Evolutionary conservation across 2,888 invertebrate genomes (phyloP).

Genomic region (Drosophila robusta): DNA sequence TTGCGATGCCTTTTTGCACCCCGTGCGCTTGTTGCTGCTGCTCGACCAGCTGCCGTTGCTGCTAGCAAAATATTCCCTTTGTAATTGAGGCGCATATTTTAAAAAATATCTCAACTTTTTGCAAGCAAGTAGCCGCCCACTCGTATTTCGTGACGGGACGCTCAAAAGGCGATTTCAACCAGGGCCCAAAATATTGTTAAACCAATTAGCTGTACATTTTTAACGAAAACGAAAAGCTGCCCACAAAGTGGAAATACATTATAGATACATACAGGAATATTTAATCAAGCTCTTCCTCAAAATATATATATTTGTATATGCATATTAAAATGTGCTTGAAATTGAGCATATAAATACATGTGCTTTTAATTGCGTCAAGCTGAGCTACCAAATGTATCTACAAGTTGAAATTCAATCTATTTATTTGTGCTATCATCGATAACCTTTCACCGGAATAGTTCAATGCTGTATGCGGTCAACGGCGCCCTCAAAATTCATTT

Average conservation of each 20-base stretch:
- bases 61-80: constrained; percentile 43
- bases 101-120: constrained; percentile 23
- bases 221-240: too few relatives aligned
- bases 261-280: too few relatives aligned
- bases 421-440: constrained; percentile 38
- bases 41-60: constrained; percentile 42
- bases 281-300: too few relatives aligned
- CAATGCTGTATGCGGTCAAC: constrained; percentile 70
- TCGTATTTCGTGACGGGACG: too few relatives aligned
- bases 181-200: too few relatives aligned
- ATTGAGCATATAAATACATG: not conserved
- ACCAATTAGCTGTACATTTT: too few relatives aligned
- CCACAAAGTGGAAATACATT: too few relatives aligned
- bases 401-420: constrained; percentile 19
- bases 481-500: constrained; percentile 32
- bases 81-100: constrained; percentile 44
- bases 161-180: too few relatives aligned
- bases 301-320: too few relatives aligned
- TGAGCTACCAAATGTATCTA: constrained; percentile 16
- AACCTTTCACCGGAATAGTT: constrained; percentile 62
- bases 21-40: constrained; percentile 15
- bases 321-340: too few relatives aligned
- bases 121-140: too few relatives aligned
- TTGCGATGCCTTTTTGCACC: not conserved
- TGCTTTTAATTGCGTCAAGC: constrained; percentile 5